A percentile compares a stretch with the other conserved stretches of the same genome.
phyloP scores from a whole-genome alignment of 1,140 invertebrate genomes.

The Cepaea nemoralis region DNA sequence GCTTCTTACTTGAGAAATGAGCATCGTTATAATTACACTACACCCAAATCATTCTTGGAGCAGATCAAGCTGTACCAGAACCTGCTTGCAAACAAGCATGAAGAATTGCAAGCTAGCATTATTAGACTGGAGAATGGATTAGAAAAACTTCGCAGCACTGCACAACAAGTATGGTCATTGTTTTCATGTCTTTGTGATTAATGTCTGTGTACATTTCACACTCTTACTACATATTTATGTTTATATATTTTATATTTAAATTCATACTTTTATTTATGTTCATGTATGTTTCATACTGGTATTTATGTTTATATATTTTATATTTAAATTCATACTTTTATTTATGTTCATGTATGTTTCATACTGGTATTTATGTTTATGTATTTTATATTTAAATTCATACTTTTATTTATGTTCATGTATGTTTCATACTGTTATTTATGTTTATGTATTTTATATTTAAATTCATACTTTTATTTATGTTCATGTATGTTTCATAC shows the following conservation, averaged over 20 bases:
- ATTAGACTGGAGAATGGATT: conserved; percentile 91
- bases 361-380: no score
- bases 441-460: no score
- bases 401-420: no score
- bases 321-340: no score
- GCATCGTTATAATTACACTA: conserved; percentile 94
- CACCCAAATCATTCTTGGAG: conserved; percentile 95
- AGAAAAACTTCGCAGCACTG: conserved; percentile 84
- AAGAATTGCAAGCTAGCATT: conserved; percentile 86
- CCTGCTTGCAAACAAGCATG: conserved; percentile 84
- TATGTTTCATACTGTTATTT: no score
- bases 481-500: no score
- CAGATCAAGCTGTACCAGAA: conserved; percentile 94
- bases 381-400: no score
- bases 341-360: no score
- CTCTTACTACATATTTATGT: neutral
- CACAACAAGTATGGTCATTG: conserved; percentile 79
- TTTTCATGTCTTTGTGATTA: no score
- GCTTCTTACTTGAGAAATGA: conserved; percentile 89
- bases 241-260: neutral
- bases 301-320: no score
- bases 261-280: no score
- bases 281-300: neutral
- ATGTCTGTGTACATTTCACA: neutral
- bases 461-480: no score